Evolutionary conservation across 2,888 invertebrate genomes (phyloP), one percentile per base, ranked within the genome.

Genomic region (Phengaris arion): DNA sequence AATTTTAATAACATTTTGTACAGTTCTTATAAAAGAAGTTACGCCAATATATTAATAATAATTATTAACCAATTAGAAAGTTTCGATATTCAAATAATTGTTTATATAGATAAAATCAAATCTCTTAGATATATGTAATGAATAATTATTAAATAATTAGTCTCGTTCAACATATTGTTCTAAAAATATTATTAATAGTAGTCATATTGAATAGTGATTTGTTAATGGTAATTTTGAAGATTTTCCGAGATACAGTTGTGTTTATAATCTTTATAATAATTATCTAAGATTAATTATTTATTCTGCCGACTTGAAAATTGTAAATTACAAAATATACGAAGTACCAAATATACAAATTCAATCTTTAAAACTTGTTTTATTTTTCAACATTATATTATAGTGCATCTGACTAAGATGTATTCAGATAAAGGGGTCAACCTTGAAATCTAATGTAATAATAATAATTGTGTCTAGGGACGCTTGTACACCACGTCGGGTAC

Each of bases 281-380:
- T 86, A 84, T 89, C 85, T 89, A 89, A 88, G 86, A 86, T 87
- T 87, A 91, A 90, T 88, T 86, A 87, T 88, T 85, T 90, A 89
- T 85, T 92, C 90, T 91, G 90, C 90, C 87, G 89, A 92, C 86
- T 92, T 89, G 88, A 88, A 84, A 88, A 86, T 87, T 92, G 92
- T 93, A 93, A 93, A 92, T 91, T 88, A 90, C 88, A 87, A 87
- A 90, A 89, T 92, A 93, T 93, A 93, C 92, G 93, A 93, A 91
- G 92, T 93, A 93, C 93, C 93, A 93, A 90, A 92, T 93, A 93
- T 93, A 93, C 93, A 93, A 93, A 91, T 92, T 92, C 91, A 93
- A 93, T 93, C 93, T 93, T 93, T 92, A 80, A 77, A 46, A 48
- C 75, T 83, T 79, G 83, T 88, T 89, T 89, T 75, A 76, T 76